phyloP scores from a whole-genome alignment of 2,888 invertebrate genomes.

The Tenthredo amoena region DNA sequence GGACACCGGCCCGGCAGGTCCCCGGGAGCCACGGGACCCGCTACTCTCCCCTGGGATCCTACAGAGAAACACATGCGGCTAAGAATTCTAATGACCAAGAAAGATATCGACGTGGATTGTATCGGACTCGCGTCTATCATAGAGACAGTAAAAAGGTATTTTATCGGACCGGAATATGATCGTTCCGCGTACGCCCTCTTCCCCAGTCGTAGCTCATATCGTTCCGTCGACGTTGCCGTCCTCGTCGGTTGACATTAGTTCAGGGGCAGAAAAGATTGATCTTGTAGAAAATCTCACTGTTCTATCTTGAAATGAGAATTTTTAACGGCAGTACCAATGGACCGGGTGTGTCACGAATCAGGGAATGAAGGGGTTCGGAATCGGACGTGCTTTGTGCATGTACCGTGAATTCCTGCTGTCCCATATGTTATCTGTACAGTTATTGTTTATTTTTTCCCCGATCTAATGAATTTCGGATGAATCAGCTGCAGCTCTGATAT shows the following conservation, averaged over 20 bases:
- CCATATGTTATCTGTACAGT: background rate
- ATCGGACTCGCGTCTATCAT: background rate
- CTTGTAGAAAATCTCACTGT: background rate
- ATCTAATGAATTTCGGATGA: background rate
- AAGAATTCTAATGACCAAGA: slow-evolving; percentile 25
- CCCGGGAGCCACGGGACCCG: slow-evolving; percentile 17
- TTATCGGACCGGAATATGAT: background rate
- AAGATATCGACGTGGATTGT: slow-evolving; percentile 26
- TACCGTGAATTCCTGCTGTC: background rate
- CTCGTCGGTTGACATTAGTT: background rate
- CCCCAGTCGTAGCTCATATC: background rate
- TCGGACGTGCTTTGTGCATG: slow-evolving; percentile 15
- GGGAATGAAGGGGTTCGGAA: background rate
- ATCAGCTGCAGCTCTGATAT: background rate
- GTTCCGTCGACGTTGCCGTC: background rate
- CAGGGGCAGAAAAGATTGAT: background rate
- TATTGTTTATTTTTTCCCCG: background rate
- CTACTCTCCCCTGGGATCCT: slow-evolving; percentile 15
- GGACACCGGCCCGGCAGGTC: slow-evolving; percentile 54
- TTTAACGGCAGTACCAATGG: background rate
- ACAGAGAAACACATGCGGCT: slow-evolving; percentile 11
- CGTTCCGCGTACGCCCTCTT: background rate
- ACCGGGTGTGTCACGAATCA: background rate
- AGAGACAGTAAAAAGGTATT: background rate
- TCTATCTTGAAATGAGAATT: background rate